These are phyloP conservation scores for Urosaurus nigricauda DNA, from an alignment of 2,797 vertebrate species.

Conservation along the genomic window DNA sequence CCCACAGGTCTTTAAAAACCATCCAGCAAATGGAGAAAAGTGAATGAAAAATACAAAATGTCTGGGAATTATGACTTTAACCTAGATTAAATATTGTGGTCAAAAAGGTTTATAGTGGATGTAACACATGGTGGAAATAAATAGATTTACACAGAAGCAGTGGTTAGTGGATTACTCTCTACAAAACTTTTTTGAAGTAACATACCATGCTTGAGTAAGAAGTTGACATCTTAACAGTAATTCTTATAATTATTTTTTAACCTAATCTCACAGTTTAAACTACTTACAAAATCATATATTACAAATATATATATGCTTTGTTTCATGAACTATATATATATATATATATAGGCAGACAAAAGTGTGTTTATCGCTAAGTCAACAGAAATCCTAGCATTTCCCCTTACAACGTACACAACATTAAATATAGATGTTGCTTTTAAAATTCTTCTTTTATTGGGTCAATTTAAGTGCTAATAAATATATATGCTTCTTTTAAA, in stretches of 20 bases:
- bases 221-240: conserved; percentile 48
- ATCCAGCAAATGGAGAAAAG: conserved; percentile 20
- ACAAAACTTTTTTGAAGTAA: conserved; percentile 31
- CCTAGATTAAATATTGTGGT: conserved; percentile 39
- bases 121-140: conserved; percentile 42
- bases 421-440: conserved; percentile 71
- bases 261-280: conserved; percentile 27
- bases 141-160: neutral
- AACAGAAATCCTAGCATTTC: conserved; percentile 59
- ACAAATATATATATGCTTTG: conserved; percentile 23
- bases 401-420: conserved; percentile 61
- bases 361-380: conserved; percentile 63
- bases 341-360: conserved; percentile 55
- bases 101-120: conserved; percentile 35
- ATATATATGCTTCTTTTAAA: too few species aligned
- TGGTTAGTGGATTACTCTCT: neutral
- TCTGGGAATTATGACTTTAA: neutral
- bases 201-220: conserved; percentile 30
- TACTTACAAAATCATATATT: conserved; percentile 52
- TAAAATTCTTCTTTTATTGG: conserved; percentile 27
- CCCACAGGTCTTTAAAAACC: conserved; percentile 24
- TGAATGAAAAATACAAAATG: conserved; percentile 15
- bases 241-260: conserved; percentile 49
- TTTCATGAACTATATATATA: conserved; percentile 48
- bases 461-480: too few species aligned